These are phyloP conservation scores for Lithophane semibrunnea DNA, from an alignment of 2,888 invertebrate species.

Conservation along the genomic window DNA sequence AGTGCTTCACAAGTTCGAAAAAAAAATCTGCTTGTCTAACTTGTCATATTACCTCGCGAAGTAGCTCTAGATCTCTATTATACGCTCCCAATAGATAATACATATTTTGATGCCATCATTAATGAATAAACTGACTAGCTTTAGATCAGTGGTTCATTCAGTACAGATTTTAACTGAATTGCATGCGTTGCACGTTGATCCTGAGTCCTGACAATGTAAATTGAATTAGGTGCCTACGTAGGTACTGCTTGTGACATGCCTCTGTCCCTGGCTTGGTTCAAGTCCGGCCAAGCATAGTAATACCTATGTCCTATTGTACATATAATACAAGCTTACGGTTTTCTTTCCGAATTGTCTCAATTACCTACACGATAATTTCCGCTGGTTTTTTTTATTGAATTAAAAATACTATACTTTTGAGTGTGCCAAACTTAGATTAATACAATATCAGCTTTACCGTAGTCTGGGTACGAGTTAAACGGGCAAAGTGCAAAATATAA, in stretches of 20 bases:
- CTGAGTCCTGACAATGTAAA: background rate
- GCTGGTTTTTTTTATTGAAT: background rate
- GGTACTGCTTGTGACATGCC: background rate
- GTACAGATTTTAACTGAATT: background rate
- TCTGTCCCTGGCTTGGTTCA: no score
- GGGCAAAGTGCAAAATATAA: background rate
- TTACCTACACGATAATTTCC: background rate
- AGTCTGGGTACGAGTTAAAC: background rate
- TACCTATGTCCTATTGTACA: no score
- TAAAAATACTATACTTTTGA: background rate
- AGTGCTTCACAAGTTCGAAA: no score
- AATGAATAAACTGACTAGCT: background rate
- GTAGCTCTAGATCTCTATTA: background rate
- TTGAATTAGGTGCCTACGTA: background rate
- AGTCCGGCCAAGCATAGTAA: background rate
- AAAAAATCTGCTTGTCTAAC: no score
- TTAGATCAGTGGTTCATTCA: background rate
- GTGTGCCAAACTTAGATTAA: background rate
- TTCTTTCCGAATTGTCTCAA: background rate
- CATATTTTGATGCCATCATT: background rate
- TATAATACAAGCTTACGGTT: background rate
- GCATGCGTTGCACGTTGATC: background rate
- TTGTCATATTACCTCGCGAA: background rate
- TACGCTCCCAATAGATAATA: background rate
- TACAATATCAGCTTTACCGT: background rate